Evolutionary conservation across 2,113 vertebrate species (phyloP).

Genomic region (Aspiorhynchus laticeps): DNA sequence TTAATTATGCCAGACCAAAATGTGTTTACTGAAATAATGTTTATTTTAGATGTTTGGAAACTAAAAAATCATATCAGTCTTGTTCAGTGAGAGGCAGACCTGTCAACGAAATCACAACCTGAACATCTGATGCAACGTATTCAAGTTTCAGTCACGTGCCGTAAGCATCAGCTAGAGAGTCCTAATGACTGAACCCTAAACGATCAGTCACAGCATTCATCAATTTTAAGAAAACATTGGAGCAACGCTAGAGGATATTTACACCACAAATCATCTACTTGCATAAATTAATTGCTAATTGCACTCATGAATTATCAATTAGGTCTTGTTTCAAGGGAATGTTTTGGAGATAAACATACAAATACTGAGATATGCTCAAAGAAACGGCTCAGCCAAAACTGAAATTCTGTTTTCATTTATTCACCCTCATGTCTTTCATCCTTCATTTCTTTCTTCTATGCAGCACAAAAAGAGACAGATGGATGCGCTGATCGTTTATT

Average conservation of each 20-base stretch:
- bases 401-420: not conserved
- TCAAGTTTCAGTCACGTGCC: not conserved
- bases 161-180: conserved; percentile 22
- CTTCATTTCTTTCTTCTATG: not conserved
- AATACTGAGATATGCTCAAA: not conserved
- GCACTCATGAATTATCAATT: conserved; percentile 26
- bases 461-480: not conserved
- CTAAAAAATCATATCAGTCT: not conserved
- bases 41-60: not conserved
- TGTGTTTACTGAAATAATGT: not conserved
- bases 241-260: conserved; percentile 32
- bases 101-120: not conserved
- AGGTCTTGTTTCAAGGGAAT: not conserved
- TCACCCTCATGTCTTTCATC: not conserved
- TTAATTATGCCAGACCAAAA: conserved; percentile 21
- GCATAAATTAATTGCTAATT: conserved; percentile 39
- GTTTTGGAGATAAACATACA: not conserved
- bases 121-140: not conserved
- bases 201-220: conserved; percentile 31
- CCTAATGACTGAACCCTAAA: conserved; percentile 32
- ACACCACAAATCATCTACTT: conserved; percentile 21
- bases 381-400: not conserved
- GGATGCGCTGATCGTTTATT: not conserved
- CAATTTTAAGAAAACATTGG: conserved; percentile 24
- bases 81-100: not conserved